Evolutionary conservation across 2,113 vertebrate species (phyloP).

Genomic region (Petaurus breviceps): DNA sequence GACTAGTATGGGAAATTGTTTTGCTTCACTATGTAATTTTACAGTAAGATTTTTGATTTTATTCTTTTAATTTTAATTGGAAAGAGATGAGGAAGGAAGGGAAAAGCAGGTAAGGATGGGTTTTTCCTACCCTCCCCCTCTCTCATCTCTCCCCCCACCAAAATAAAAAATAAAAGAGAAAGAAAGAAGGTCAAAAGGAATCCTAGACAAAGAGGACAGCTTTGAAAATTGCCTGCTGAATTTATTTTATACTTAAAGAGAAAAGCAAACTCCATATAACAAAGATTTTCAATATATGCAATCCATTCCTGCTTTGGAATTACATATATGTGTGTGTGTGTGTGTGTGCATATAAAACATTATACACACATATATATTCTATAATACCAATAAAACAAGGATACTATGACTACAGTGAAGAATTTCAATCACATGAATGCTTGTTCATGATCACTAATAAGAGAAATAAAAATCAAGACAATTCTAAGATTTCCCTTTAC

Average conservation of each 20-base stretch:
- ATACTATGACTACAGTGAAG: not conserved
- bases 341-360: too few species aligned
- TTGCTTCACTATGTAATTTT: not conserved
- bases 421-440: not conserved
- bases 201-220: not conserved
- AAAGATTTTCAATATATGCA: not conserved
- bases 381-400: not conserved
- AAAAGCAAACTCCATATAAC: not conserved
- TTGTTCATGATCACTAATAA: not conserved
- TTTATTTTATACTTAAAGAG: not conserved
- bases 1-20: not conserved
- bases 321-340: too few species aligned
- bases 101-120: not conserved
- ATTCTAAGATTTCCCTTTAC: not conserved
- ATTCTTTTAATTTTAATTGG: not conserved
- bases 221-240: not conserved
- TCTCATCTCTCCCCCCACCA: not conserved
- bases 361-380: too few species aligned
- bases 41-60: not conserved
- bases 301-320: not conserved
- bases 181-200: not conserved
- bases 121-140: not conserved
- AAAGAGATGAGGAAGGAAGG: not conserved
- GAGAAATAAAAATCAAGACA: not conserved
- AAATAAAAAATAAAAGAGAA: not conserved